Conservation (phyloP, 2,113 vertebrate species). For the Nanorana parkeri region DNA sequence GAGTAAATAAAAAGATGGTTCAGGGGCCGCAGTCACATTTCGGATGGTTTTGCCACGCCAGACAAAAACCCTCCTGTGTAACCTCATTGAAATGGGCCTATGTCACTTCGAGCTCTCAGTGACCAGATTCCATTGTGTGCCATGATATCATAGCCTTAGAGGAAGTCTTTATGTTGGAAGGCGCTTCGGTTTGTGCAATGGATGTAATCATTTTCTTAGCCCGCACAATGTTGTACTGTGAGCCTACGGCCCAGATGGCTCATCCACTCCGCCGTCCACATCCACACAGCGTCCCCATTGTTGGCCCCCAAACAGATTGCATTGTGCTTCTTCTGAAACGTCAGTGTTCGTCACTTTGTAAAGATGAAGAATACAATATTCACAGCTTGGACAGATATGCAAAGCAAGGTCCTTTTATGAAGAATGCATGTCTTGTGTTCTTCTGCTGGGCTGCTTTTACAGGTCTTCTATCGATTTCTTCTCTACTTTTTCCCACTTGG, state of each 20-base stretch:
- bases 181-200: conserved; percentile 82
- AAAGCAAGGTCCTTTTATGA: conserved; percentile 57
- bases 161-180: conserved; percentile 81
- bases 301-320: conserved; percentile 77
- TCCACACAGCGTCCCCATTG: conserved; percentile 77
- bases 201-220: conserved; percentile 82
- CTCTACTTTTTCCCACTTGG: neutral
- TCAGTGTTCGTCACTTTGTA: conserved; percentile 75
- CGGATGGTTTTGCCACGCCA: conserved; percentile 75
- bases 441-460: conserved; percentile 17
- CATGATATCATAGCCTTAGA: conserved; percentile 87
- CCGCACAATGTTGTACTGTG: conserved; percentile 87
- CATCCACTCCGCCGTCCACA: conserved; percentile 78
- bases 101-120: conserved; percentile 80
- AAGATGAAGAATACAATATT: conserved; percentile 79
- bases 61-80: conserved; percentile 83
- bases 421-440: conserved; percentile 41
- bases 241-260: conserved; percentile 83
- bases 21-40: conserved; percentile 77
- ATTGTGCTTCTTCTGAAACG: conserved; percentile 81
- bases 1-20: conserved; percentile 83
- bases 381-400: conserved; percentile 69
- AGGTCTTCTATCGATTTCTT: neutral
- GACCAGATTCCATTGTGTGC: conserved; percentile 84
- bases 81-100: conserved; percentile 79